phyloP scores from a whole-genome alignment of 2,113 vertebrate species.

The Serilophus lunatus region DNA sequence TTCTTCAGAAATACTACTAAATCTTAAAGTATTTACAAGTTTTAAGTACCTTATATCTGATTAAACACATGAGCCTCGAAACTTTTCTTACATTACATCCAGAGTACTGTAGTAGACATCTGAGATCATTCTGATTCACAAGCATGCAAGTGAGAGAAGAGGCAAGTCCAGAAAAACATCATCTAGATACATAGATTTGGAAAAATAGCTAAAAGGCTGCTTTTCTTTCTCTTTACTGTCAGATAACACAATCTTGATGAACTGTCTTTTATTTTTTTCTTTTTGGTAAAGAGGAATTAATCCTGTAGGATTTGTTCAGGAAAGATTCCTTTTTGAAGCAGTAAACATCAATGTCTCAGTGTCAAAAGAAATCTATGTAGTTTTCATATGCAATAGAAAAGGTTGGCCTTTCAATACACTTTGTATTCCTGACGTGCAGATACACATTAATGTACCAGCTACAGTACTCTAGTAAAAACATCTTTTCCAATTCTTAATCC shows the following conservation, averaged over 20 bases:
- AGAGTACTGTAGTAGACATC: neutral
- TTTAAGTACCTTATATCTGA: neutral
- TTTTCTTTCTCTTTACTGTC: neutral
- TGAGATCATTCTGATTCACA: neutral
- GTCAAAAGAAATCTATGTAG: neutral
- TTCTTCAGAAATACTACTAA: neutral
- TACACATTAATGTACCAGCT: neutral
- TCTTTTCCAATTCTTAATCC: slow-evolving; percentile 39
- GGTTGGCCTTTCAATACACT: neutral
- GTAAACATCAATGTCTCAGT: neutral
- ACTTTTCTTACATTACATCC: neutral
- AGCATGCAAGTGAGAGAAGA: neutral
- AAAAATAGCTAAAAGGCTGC: neutral
- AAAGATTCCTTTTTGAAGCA: neutral
- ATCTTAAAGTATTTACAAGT: neutral
- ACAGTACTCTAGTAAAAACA: neutral
- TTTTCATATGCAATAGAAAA: neutral
- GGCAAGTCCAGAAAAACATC: neutral
- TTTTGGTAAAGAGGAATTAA: neutral
- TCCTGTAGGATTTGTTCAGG: neutral
- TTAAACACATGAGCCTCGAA: neutral
- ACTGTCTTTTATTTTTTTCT: neutral
- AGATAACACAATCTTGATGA: neutral
- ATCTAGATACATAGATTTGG: neutral
- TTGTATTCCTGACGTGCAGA: slow-evolving; percentile 20